phyloP scores from a whole-genome alignment of 2,888 invertebrate genomes.

The Pollenia labialis region DNA sequence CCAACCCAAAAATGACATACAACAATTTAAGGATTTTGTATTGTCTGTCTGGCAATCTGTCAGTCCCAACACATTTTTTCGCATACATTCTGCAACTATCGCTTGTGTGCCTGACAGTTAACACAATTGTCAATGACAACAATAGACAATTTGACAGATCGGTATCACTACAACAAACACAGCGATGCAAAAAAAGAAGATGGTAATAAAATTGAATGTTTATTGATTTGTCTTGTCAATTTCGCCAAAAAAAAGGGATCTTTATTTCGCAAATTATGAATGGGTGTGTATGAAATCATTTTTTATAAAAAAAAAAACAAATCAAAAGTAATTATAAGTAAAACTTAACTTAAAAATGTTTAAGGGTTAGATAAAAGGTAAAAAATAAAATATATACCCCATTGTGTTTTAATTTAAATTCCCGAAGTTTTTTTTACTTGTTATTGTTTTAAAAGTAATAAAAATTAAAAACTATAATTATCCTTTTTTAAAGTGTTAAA shows the following conservation, averaged over 20 bases:
- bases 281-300: slow-evolving; percentile 72
- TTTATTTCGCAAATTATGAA: slow-evolving; percentile 72
- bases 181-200: slow-evolving; percentile 5
- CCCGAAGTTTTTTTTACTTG: neutral
- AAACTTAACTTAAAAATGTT: slow-evolving; percentile 24
- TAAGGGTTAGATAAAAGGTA: slow-evolving; percentile 38
- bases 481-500: slow-evolving; percentile 55
- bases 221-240: slow-evolving; percentile 83
- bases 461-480: slow-evolving; percentile 53
- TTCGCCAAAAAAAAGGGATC: slow-evolving; percentile 11
- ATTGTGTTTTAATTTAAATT: slow-evolving; percentile 59
- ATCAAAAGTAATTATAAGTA: slow-evolving; percentile 23
- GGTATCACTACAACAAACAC: slow-evolving; percentile 65
- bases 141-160: slow-evolving; percentile 80
- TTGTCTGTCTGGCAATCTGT: slow-evolving; percentile 75
- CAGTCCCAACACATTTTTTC: slow-evolving; percentile 30
- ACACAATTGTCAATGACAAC: slow-evolving; percentile 78
- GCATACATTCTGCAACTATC: slow-evolving; percentile 70
- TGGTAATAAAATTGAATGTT: slow-evolving; percentile 82
- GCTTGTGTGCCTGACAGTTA: slow-evolving; percentile 66
- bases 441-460: slow-evolving; percentile 39
- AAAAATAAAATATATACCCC: neutral
- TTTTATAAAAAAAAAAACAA: slow-evolving; percentile 35
- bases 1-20: slow-evolving; percentile 78
- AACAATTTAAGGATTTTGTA: slow-evolving; percentile 77